These are phyloP conservation scores for Pachyuromys duprasi DNA, from an alignment of 2,797 vertebrate genomes.

Conservation along the genomic window DNA sequence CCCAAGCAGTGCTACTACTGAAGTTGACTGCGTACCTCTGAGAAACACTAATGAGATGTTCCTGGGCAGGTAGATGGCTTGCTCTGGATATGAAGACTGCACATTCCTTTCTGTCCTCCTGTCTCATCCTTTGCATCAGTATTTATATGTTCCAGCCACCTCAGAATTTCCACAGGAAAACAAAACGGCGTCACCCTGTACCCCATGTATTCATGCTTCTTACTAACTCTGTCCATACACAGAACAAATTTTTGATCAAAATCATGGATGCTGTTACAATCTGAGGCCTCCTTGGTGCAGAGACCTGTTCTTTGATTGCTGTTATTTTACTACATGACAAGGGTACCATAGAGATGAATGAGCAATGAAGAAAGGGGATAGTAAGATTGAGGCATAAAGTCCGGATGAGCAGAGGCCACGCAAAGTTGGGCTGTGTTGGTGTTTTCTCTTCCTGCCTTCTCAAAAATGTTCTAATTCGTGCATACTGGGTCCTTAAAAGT, in stretches of 20 bases:
- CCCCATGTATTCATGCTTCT: background rate
- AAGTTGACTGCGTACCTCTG: background rate
- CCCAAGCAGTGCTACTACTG: background rate
- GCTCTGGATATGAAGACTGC: background rate
- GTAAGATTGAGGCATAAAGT: background rate
- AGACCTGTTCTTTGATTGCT: background rate
- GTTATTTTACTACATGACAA: background rate
- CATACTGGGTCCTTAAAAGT: background rate
- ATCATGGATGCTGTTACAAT: background rate
- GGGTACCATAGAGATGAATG: background rate
- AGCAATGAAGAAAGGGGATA: background rate
- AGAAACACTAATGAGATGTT: background rate
- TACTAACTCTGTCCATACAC: background rate
- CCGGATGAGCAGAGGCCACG: background rate
- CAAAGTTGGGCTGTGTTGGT: background rate
- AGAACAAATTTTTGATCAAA: background rate
- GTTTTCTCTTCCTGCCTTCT: background rate
- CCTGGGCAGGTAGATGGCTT: background rate
- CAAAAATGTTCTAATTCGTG: conserved; percentile 25
- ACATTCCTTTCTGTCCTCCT: background rate
- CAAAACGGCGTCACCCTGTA: background rate
- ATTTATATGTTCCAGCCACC: background rate
- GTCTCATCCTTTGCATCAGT: background rate
- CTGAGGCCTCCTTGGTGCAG: background rate
- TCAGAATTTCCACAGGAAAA: background rate